These are phyloP conservation scores for Himantopus leucocephalus DNA, from an alignment of 2,113 vertebrate species.

Conservation along the genomic window DNA sequence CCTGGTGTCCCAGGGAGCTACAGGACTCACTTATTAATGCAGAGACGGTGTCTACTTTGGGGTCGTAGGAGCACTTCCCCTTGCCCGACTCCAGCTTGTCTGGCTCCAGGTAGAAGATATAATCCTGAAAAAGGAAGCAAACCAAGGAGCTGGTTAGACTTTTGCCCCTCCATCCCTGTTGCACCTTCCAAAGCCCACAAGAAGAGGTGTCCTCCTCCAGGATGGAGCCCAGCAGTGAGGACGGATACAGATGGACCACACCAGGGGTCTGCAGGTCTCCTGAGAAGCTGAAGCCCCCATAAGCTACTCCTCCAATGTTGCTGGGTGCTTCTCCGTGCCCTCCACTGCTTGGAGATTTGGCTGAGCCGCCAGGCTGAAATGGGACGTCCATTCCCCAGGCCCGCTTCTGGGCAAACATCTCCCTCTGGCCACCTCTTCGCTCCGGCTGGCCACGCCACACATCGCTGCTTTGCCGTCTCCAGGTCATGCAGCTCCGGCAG, in stretches of 20 bases:
- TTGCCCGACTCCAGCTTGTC: constrained; percentile 97
- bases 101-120: constrained; percentile 94
- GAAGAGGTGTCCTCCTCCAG: not conserved
- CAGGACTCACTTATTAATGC: constrained; percentile 93
- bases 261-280: not conserved
- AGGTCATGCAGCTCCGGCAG: not conserved
- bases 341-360: not conserved
- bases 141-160: not conserved
- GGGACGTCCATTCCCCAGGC: not conserved
- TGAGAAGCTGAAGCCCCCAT: not conserved
- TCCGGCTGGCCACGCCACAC: not conserved
- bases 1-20: not conserved
- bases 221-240: not conserved
- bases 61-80: constrained; percentile 97
- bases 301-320: not conserved
- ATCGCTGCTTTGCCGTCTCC: not conserved
- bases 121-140: constrained; percentile 82
- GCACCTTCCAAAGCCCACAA: not conserved
- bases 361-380: not conserved
- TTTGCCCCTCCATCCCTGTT: not conserved
- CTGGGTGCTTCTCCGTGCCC: not conserved
- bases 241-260: accelerated
- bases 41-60: constrained; percentile 96
- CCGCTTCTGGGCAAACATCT: not conserved
- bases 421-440: not conserved